Percentiles rank a stretch among this genome's conserved stretches.
Conservation (phyloP, 2,797 vertebrate genomes). For the Melanitta fusca region DNA sequence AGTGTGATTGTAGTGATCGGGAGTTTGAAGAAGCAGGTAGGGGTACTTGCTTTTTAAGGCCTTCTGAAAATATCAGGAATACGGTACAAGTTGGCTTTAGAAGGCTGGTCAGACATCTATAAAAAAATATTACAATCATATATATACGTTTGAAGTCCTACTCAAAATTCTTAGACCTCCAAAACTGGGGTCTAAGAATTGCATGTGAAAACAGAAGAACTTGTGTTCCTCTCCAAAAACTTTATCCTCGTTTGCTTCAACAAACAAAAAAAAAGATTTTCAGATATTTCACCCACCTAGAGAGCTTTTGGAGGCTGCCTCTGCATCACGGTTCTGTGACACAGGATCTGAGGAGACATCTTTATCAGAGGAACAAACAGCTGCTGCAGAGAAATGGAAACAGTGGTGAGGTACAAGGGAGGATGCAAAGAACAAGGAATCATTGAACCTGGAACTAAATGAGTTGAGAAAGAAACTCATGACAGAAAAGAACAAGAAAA, state of each 20-base stretch:
- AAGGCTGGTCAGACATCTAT: neutral
- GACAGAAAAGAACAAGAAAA: neutral
- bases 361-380: neutral
- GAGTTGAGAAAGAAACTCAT: neutral
- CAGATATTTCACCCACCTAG: neutral
- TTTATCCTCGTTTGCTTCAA: neutral
- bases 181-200: neutral
- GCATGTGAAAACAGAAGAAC: neutral
- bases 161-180: neutral
- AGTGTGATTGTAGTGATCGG: neutral
- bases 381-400: neutral
- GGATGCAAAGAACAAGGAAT: neutral
- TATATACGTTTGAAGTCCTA: neutral
- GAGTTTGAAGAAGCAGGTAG: neutral
- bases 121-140: neutral
- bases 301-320: neutral
- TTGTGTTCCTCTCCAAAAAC: neutral
- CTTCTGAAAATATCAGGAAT: neutral
- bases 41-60: neutral
- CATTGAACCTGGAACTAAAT: neutral
- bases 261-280: neutral
- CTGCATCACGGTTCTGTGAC: neutral
- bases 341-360: neutral
- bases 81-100: neutral
- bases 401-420: neutral